Evolutionary conservation across 2,888 invertebrate species (phyloP).

Genomic region (Rhingia rostrata): DNA sequence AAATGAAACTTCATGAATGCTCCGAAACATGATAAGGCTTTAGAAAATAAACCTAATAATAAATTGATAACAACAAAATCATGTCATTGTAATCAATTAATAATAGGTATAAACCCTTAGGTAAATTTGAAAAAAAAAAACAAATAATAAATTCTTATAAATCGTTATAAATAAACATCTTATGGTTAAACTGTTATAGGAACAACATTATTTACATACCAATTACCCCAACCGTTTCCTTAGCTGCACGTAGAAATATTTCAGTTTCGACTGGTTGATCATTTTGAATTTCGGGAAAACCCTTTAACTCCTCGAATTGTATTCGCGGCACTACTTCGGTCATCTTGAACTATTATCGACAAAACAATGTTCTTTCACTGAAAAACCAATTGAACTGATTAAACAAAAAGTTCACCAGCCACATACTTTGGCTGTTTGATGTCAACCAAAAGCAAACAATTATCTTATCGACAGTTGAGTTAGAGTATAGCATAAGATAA

Average conservation of each 20-base stretch:
- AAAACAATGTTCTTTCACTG: slow-evolving; percentile 42
- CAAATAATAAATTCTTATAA: slow-evolving; percentile 10
- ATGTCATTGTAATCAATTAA: background rate
- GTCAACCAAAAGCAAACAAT: slow-evolving; percentile 48
- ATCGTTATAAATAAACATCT: too few relatives aligned
- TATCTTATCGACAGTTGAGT: slow-evolving; percentile 67
- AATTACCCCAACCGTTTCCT: slow-evolving; percentile 86
- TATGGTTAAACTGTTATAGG: too few relatives aligned
- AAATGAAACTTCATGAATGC: background rate
- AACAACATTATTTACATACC: slow-evolving; percentile 84
- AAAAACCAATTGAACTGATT: slow-evolving; percentile 65
- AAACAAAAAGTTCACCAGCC: slow-evolving; percentile 29
- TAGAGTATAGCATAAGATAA: slow-evolving; percentile 43
- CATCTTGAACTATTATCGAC: slow-evolving; percentile 45
- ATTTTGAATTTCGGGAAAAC: slow-evolving; percentile 84
- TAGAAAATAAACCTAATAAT: too few relatives aligned
- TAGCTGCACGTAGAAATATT: slow-evolving; percentile 86
- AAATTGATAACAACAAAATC: slow-evolving; percentile 9
- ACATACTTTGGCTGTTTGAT: slow-evolving; percentile 26
- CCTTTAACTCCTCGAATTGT: slow-evolving; percentile 80
- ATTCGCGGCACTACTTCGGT: slow-evolving; percentile 76
- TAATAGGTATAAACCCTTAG: background rate
- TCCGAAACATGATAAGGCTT: slow-evolving; percentile 3
- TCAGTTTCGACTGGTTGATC: slow-evolving; percentile 85
- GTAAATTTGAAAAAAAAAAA: slow-evolving; percentile 12